Conservation (phyloP, 2,888 invertebrate genomes). For the Entomobrya proxima region DNA sequence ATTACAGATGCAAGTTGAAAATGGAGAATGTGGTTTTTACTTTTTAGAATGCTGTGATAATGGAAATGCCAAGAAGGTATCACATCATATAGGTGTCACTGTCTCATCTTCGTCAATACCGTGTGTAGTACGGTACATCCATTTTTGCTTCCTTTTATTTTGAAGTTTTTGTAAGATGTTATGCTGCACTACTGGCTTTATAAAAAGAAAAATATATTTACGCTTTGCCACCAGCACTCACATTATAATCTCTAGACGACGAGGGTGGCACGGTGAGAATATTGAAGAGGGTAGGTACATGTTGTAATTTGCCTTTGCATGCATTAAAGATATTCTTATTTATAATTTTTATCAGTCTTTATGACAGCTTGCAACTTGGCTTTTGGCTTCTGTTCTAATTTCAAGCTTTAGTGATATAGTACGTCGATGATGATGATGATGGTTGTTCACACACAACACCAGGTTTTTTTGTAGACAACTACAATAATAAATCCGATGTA, state of each 20-base stretch:
- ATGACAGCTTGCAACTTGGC: conserved; percentile 45
- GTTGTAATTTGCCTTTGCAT: background rate
- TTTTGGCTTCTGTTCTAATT: conserved; percentile 6
- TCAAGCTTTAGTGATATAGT: background rate
- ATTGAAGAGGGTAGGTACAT: no score
- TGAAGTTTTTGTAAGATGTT: background rate
- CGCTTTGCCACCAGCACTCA: background rate
- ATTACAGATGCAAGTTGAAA: background rate
- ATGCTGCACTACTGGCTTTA: no score
- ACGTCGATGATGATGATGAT: conserved; percentile 25
- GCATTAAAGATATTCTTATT: conserved; percentile 25
- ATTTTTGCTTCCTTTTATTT: conserved; percentile 1
- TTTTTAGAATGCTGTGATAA: conserved; percentile 23
- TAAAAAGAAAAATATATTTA: no score
- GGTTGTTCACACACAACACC: conserved; percentile 48
- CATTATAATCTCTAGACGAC: no score
- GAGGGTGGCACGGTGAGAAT: no score
- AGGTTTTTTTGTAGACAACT: background rate
- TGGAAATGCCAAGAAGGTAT: conserved; percentile 57
- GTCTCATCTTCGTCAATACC: conserved; percentile 8
- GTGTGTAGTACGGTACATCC: conserved; percentile 9
- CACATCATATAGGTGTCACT: conserved; percentile 1
- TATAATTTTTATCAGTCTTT: conserved; percentile 34
- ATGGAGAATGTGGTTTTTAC: conserved; percentile 6
- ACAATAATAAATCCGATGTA: no score